Evolutionary conservation across 2,888 invertebrate genomes (phyloP), one percentile per base, ranked within the genome.

Genomic region (Metacarcinus magister): DNA sequence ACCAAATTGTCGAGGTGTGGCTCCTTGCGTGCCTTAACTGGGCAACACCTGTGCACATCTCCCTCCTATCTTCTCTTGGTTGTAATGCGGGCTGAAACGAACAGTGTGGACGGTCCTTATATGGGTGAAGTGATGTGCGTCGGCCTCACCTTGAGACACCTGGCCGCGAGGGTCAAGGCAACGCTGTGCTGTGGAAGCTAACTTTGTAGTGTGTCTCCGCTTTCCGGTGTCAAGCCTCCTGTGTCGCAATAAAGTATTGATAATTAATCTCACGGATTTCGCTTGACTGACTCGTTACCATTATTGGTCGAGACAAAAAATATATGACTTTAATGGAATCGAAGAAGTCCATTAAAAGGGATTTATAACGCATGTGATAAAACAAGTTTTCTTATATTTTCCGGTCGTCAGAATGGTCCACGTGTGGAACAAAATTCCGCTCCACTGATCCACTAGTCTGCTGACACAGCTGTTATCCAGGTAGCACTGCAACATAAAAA

Each of bases 11-110:
- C 0, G 13, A 82, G 32, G 32, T 82, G 32, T 32, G 82, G 82
- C 32, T 82, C 75, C 75, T 75, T 23, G 28, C 75, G 75, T 75
- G 28, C 82, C 82, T 82, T 82, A 82, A 28, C 32, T 32, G 82
- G 82, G 32, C 82, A 82, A 82, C 82, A 82, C 82, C 82, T 32
- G 28, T 28, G 16, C 82, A 7, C 32, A 10, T 82, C 32, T 32
- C 7, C 32, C 82, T 67, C 75, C 75, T 75, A 23, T 75, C 82
- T 82, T 13, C 82, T 32, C 32, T 82, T 0, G 32, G 82, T 32
- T 82, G 82, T 82, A 82, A 82, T 82, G 82, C 82, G 82, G 82
- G 82, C 82, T 32, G 82, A 82, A 82, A 32, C 82, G 82, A 82
- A 16, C 10, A 32, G 32, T 32, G 32, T 16, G 82, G 82, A 13